Evolutionary conservation across 2,797 vertebrate genomes (phyloP), one percentile per base, ranked within the genome.

Genomic region (Psittacula echo): DNA sequence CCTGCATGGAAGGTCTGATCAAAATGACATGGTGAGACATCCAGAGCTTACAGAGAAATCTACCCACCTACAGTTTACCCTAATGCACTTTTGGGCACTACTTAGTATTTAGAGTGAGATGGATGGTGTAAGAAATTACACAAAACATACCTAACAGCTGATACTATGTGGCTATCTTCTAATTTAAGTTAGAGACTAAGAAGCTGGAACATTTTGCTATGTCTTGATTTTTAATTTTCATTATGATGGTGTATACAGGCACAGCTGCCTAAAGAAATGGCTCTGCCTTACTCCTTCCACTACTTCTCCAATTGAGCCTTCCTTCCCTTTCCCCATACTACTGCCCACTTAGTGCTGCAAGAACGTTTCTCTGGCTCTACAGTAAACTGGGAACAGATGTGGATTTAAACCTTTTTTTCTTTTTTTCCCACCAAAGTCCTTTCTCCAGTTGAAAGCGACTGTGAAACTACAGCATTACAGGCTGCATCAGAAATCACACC

Each of bases 401-500:
- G 70, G 32, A 64, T 84, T 81, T 61, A 92, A 88, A 29, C 3
- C 7, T 24, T 3, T 34, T 26, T 39, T 24, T 54, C 42, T 51
- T 32, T 6, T 8, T 10, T 27, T 20, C 37, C 11, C 17, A 37
- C 50, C 24, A 23, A 66, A 93, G 86, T 5, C 32, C 79, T 78
- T 84, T 62, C 45, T 90, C 26, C 32, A 34, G 11, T 34, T 54
- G 72, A 78, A 94, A 89, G 72, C 0, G 2, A n/a, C 50, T 41
- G 48, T 58, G 62, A 84, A 90, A 66, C 44, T 78, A 20, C 44
- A 88, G 21, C 58, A 44, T 61, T 84, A n/a, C 68, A 58, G 23
- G 30, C 66, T 60, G n/a, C 83, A 81, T 87, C 80, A 93, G 76
- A 88, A 93, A 96, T 86, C 58, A 19, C 41, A 68, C 41, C 47